phyloP scores from a whole-genome alignment of 2,113 vertebrate genomes.

The Carassius carassius region DNA sequence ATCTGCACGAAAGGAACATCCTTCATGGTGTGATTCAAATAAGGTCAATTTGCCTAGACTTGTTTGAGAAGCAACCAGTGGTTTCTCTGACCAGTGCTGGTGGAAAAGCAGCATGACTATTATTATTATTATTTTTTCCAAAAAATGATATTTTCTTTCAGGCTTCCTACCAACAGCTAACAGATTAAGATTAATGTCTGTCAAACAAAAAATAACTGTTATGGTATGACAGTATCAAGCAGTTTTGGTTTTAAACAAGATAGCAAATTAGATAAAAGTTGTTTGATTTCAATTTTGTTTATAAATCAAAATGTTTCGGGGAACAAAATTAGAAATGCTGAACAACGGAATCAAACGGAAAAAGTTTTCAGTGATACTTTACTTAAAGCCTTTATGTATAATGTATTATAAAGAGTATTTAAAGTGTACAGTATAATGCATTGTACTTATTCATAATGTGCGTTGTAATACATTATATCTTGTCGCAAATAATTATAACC shows the following conservation, averaged over 20 bases:
- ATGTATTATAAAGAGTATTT: too few species aligned
- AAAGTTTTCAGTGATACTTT: too few species aligned
- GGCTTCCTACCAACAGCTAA: not conserved
- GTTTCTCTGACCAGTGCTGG: conserved; percentile 1
- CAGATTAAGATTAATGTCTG: not conserved
- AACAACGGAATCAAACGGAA: not conserved
- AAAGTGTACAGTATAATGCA: too few species aligned
- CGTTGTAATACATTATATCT: too few species aligned
- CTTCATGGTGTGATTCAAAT: not conserved
- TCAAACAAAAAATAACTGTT: not conserved
- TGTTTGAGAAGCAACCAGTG: not conserved
- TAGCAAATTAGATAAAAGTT: not conserved
- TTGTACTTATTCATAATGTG: too few species aligned
- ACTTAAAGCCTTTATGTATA: too few species aligned
- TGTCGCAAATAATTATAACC: too few species aligned
- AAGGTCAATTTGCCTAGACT: not conserved
- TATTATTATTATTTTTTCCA: not conserved
- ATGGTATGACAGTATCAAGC: too few species aligned
- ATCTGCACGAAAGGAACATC: not conserved
- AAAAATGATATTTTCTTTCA: not conserved
- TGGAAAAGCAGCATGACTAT: not conserved
- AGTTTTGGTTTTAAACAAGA: too few species aligned
- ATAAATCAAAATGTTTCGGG: not conserved
- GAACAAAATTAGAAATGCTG: not conserved
- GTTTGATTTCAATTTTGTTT: not conserved